These are phyloP conservation scores for Zaprionus africanus DNA, from an alignment of 1,140 invertebrate genomes.

Conservation along the genomic window DNA sequence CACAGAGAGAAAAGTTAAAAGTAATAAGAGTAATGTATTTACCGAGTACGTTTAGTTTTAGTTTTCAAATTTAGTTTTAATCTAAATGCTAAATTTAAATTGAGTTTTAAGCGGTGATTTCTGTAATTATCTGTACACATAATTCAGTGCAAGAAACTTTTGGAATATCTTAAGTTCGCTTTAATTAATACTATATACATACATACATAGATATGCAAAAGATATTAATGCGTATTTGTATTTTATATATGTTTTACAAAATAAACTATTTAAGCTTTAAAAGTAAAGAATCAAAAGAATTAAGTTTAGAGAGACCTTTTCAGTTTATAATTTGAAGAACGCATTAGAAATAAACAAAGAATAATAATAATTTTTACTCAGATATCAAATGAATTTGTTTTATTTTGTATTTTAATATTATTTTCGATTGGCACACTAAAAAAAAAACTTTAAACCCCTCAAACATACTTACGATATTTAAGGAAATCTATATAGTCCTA, in stretches of 20 bases:
- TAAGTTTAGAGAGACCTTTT: conserved; percentile 51
- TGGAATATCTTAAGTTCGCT: conserved; percentile 46
- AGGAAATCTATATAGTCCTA: conserved; percentile 10
- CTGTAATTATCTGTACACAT: conserved; percentile 41
- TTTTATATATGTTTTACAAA: conserved; percentile 63
- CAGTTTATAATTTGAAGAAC: conserved; percentile 60
- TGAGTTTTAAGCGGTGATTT: conserved; percentile 46
- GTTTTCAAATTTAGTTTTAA: conserved; percentile 58
- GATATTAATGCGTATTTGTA: conserved; percentile 52
- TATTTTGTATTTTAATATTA: conserved; percentile 11
- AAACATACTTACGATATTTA: conserved; percentile 24
- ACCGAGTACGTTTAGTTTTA: conserved; percentile 56
- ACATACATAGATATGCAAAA: conserved; percentile 33
- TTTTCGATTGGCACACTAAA: conserved; percentile 12
- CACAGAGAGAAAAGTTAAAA: conserved; percentile 36
- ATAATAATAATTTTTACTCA: conserved; percentile 45
- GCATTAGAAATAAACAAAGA: conserved; percentile 42
- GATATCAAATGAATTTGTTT: conserved; percentile 53
- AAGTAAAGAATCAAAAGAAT: conserved; percentile 66
- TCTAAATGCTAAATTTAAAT: conserved; percentile 47
- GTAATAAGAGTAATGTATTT: conserved; percentile 46
- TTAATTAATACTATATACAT: conserved; percentile 61
- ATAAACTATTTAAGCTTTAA: conserved; percentile 79
- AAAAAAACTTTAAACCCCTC: not conserved
- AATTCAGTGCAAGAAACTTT: conserved; percentile 45